Percentiles rank a stretch among this genome's conserved stretches.
These are phyloP conservation scores for Watsonalla cultraria DNA, from an alignment of 2,888 invertebrate species.

Conservation along the genomic window DNA sequence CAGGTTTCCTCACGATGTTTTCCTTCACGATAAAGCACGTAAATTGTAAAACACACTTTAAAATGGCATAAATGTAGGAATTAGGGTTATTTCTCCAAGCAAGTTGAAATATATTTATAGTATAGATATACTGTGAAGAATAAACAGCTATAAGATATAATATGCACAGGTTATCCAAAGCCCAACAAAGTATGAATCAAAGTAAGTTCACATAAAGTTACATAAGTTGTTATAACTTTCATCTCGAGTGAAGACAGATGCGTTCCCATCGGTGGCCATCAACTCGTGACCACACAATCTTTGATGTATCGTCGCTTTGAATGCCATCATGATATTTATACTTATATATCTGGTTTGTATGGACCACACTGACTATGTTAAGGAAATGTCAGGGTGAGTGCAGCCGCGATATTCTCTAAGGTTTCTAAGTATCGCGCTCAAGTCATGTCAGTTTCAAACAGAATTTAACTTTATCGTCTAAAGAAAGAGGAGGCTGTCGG, in stretches of 20 bases:
- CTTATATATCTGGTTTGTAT: neutral
- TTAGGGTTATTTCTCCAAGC: neutral
- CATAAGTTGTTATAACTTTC: neutral
- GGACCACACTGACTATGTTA: neutral
- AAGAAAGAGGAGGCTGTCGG: too few species aligned
- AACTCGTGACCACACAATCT: neutral
- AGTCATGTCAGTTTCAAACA: too few species aligned
- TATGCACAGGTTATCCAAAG: neutral
- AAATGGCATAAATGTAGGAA: too few species aligned
- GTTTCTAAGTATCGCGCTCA: too few species aligned
- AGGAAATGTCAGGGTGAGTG: neutral
- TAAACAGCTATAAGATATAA: too few species aligned
- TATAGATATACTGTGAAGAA: too few species aligned
- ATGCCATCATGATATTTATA: neutral
- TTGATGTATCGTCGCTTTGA: neutral
- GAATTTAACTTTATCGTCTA: too few species aligned
- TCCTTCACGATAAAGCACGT: too few species aligned
- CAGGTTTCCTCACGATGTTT: too few species aligned
- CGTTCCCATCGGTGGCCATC: neutral
- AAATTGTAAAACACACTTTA: too few species aligned
- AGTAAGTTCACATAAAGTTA: neutral
- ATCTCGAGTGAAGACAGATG: neutral
- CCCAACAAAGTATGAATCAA: neutral
- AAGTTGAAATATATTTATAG: too few species aligned
- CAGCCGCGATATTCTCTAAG: too few species aligned